Evolutionary conservation across 2,888 invertebrate genomes (phyloP), one percentile per base, ranked within the genome.

Genomic region (Drosophila pseudotakahashii): DNA sequence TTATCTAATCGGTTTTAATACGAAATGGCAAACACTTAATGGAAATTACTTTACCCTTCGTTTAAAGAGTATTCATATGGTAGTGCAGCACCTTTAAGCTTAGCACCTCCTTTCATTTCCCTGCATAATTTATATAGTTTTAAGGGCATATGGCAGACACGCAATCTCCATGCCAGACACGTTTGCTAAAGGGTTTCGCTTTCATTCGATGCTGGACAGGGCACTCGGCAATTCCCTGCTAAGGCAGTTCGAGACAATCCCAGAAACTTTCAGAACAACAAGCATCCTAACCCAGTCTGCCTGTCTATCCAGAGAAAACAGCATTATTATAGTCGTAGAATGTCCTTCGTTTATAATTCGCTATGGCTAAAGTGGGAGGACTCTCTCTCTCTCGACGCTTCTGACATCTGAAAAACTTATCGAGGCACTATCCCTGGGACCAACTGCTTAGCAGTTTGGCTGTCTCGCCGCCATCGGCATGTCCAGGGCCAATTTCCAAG

Each of bases 321-420:
- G 48, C 71, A 62, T 76, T 86, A 76, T 74, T 77, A 75, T 73
- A 75, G 76, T 67, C 45, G 63, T 54, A 72, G 61, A 83, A 83
- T 81, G 79, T 75, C 75, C 66, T 81, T 64, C 66, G 81, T 42
- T 77, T 84, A 78, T 87, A 81, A 87, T 84, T 87, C 75, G 77
- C 61, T 66, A 54, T 57, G 57, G 59, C 52, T 53, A 59, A 64
- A 45, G 74, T 66, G 32, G 32, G 32, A 23, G 52, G 52, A 10
- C 13, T 6, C 48, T 16, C 13, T 6, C 48, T 16, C 52, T 16
- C 41, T 5, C 30, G 19, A 7, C 30, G 30, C 30, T 30, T 30
- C 39, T 32, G 59, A 30, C 36, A 16, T 42, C 14, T 34, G 39
- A n/a, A 6, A 10, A 52, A 44, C 45, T n/a, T 10, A 57, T 30